Percentiles rank a stretch among this genome's conserved stretches.
Conservation (phyloP, 1,140 invertebrate genomes). For the Heliconius melpomene region DNA sequence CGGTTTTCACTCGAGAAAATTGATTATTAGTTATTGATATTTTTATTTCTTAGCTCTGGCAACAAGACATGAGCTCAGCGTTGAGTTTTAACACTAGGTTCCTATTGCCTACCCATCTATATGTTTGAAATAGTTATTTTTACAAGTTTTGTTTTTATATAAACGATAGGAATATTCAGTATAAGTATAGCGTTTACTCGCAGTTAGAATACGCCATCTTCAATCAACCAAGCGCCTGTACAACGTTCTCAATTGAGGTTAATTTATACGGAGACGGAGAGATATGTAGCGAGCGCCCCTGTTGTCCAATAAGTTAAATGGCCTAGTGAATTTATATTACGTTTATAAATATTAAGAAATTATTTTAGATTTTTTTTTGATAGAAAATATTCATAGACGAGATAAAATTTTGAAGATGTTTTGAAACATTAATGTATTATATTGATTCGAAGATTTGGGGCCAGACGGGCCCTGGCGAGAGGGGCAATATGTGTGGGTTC, state of each 20-base stretch:
- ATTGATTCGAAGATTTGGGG: background rate
- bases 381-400: background rate
- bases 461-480: no score
- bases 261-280: conserved; percentile 76
- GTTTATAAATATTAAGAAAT: conserved; percentile 47
- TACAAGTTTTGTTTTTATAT: conserved; percentile 43
- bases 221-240: conserved; percentile 78
- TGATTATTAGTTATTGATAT: no score
- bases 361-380: background rate
- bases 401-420: background rate
- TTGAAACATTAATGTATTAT: background rate
- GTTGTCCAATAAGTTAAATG: conserved; percentile 76
- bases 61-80: no score
- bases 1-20: no score
- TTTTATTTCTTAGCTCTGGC: no score
- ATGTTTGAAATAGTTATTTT: conserved; percentile 14
- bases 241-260: conserved; percentile 77
- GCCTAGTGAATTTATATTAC: conserved; percentile 62
- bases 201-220: conserved; percentile 63
- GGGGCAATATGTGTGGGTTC: no score
- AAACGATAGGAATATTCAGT: conserved; percentile 55
- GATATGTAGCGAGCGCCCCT: conserved; percentile 74
- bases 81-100: no score
- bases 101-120: no score
- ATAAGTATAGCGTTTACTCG: conserved; percentile 52